Base-by-base conservation (phyloP, 2,797 vertebrate species). In the Hybognathus amarus region DNA sequence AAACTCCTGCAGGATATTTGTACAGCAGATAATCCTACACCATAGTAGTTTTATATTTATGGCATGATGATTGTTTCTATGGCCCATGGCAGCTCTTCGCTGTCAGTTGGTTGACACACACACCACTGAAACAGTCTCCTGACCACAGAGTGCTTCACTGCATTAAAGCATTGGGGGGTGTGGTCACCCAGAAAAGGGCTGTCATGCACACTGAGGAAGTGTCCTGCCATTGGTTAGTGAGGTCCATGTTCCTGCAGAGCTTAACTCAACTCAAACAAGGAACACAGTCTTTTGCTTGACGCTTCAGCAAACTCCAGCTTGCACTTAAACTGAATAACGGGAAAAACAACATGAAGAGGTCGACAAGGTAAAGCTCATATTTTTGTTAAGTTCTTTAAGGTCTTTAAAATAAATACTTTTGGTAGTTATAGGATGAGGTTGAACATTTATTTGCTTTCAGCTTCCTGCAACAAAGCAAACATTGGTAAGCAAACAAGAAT, bases 321-420 rank as follows among this genome's bases (percentile, higher is more conserved):
- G 83, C 24, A 20, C 47, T 80, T n/a, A 79, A 78, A 85, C 82
- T 69, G 88, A 90, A 89, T 71, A 78, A 83, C 82, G 87, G 89
- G 87, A 82, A 89, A 85, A 76, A 86, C 85, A 86, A 83, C 89
- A 96, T 96, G 95, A 95, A 94, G 91, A 93, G 24, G 84, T 93
- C 94, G 0, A 50, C 87, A 87, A 95, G 95, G 95, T 96, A 95
- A 94, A 38, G 63, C 18, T n/a, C 38, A 79, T 18, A 12, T 83
- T 86, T 50, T 47, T 84, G 42, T 63, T 79, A 42, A 56, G 20
- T 2, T 47, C 71, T 27, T 45, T 24, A 18, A 74, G 75, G 38
- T 5, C 67, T 30, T 74, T 8, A 66, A 47, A 42, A 38, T 2
- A 64, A 22, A 56, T 68, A 24, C 13, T 63, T 68, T 80, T 83